These are phyloP conservation scores for Syncerus caffer DNA, from an alignment of 2,797 vertebrate genomes.

Conservation along the genomic window DNA sequence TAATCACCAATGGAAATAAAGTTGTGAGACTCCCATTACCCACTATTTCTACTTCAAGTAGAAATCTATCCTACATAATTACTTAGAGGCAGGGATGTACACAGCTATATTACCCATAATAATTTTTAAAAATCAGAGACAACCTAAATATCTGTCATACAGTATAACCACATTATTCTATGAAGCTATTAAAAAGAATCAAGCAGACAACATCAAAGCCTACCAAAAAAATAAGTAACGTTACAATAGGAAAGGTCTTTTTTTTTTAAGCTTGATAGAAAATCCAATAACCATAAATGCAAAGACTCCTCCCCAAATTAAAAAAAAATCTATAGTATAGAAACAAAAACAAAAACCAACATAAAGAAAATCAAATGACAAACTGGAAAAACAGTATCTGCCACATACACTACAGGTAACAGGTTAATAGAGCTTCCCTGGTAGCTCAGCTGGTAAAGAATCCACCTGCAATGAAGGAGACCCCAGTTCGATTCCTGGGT, in stretches of 20 bases:
- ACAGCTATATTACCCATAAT: background rate
- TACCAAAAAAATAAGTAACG: background rate
- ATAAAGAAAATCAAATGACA: background rate
- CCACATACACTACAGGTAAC: background rate
- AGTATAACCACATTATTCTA: background rate
- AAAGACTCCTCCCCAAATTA: background rate
- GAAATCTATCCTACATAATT: conserved; percentile 17
- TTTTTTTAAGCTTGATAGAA: background rate
- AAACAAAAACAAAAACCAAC: background rate
- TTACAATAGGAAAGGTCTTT: background rate
- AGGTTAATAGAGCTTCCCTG: background rate
- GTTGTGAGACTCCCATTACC: background rate
- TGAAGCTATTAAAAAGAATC: background rate
- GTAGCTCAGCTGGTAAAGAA: background rate
- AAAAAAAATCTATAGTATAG: background rate
- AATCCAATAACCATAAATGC: background rate
- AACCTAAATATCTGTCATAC: background rate
- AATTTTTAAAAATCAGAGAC: background rate
- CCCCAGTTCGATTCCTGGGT: background rate
- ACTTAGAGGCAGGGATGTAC: background rate
- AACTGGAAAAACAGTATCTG: background rate
- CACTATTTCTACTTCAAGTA: background rate
- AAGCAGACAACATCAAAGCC: background rate
- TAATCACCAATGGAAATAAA: background rate
- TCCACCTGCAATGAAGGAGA: background rate